Percentiles rank a stretch among this genome's conserved stretches.
phyloP scores from a whole-genome alignment of 64 coral and sea anemone species.

The Astreopora myriophthalma region DNA sequence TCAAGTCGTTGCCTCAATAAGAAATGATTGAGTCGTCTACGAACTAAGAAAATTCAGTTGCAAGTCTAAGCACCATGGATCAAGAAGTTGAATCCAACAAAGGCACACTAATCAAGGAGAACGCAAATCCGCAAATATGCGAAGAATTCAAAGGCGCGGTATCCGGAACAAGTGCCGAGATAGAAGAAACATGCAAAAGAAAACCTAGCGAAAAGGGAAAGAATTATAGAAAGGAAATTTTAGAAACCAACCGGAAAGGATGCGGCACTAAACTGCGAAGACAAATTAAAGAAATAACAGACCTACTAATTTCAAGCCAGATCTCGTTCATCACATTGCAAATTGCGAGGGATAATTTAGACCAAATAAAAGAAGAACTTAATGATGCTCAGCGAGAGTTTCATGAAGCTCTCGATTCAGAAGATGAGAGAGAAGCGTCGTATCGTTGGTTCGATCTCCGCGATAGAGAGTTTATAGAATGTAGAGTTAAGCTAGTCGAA shows the following conservation, averaged over 20 bases:
- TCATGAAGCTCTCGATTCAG: conserved; percentile 15
- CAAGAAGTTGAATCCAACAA: no score
- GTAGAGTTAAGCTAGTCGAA: conserved; percentile 4
- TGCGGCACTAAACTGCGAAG: neutral
- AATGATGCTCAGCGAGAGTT: conserved; percentile 27
- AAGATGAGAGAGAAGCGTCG: conserved; percentile 1
- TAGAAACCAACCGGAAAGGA: neutral
- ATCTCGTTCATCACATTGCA: neutral
- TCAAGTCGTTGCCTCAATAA: no score
- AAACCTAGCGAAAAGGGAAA: conserved; percentile 41
- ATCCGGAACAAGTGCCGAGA: neutral
- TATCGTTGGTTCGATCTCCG: conserved; percentile 58
- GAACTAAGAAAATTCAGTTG: no score
- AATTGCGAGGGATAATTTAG: neutral
- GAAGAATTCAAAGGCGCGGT: neutral
- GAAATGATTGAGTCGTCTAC: no score
- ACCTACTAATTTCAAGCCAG: neutral
- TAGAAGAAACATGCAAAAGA: neutral
- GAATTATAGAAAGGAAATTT: conserved; percentile 9
- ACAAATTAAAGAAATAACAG: neutral
- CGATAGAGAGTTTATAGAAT: conserved; percentile 5
- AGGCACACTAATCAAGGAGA: no score
- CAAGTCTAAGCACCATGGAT: no score
- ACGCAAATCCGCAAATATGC: no score
- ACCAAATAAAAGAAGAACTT: conserved; percentile 25